Base-by-base conservation (phyloP, 2,888 invertebrate genomes). In the Tetragonisca angustula region DNA sequence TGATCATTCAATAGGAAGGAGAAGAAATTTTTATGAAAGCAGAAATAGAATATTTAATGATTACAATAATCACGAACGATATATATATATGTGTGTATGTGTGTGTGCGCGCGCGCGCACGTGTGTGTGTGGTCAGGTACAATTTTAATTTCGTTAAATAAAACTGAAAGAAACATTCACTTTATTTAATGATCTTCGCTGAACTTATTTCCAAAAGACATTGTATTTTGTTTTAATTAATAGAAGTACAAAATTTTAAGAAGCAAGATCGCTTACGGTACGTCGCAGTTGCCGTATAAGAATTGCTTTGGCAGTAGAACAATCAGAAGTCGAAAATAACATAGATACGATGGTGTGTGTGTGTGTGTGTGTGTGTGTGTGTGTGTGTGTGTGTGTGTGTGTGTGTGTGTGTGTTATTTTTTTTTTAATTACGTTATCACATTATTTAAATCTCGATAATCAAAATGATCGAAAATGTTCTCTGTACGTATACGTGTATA, bases 221-320 rank as follows among this genome's bases (percentile, higher is more conserved):
- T 68, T 83, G 64, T 85, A 83, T 83, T 87, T 74, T 65, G 68
- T 70, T 70, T 54, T 50, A 90, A 81, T 83, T 70, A 87, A 88
- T 82, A 76, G 83, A 84, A 90, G 83, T 88, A 89, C 87, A 89
- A 89, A 88, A 88, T 32, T 84, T 88, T 81, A 87, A 90, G 84
- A 87, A 89, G 88, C 84, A 79, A 88, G 72, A 72, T 83, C 81
- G 84, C 81, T 84, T 87, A 85, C 72, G 61, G 81, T 85, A 85
- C 78, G 80, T 87, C 85, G 81, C 85, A 84, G 69, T 79, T 87
- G 80, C 82, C 79, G 81, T 89, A 88, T 82, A 85, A 89, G 79
- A 86, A 88, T 36, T 81, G 80, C 76, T 88, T 89, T 89, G 90
- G 90, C 90, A 89, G 90, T 89, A 89, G 85, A 90, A 88, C 87